Base-by-base conservation (phyloP, 2,888 invertebrate species). In the Tenthredo livida region DNA sequence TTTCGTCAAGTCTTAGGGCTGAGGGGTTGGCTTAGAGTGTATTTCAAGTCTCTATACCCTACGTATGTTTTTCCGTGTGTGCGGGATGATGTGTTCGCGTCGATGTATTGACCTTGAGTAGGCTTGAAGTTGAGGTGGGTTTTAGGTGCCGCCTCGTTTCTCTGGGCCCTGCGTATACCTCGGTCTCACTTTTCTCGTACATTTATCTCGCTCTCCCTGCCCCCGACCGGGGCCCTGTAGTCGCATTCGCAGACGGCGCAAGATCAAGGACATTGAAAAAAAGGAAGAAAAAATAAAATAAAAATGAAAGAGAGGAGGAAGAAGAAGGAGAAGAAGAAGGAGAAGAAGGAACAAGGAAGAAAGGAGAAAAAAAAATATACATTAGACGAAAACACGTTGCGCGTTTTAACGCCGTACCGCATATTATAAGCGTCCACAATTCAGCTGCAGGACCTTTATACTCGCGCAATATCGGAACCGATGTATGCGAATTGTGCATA, bases 341-440 rank as follows among this genome's bases (percentile, higher is more conserved):
- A 21, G 21, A 73, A 43, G 4, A n/a, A 72, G n/a, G n/a, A 65
- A n/a, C 15, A n/a, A 70, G 12, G 7, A 37, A 70, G 29, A 21
- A 37, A 70, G 17, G 37, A 6, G 15, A 67, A 12, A 6, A 9
- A 61, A 58, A 93, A 93, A 93, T n/a, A 92, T 93, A 93, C 93
- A 93, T 92, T 93, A 93, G 93, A 93, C 92, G 92, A 93, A 92
- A 93, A 93, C 91, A 93, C 92, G 92, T 90, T 92, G 92, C 91
- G 17, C 92, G 92, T 92, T 92, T 92, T 91, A 89, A 77, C 90
- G 87, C 90, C 89, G 61, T 25, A 61, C 61, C 25, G 61, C 25
- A 89, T 87, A 88, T 50, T 6, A 33, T 50, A 54, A 17, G 73
- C 61, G 25, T 61, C 25, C 61, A 2, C 12, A 25, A 61, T 10